Percentiles rank a stretch among this genome's conserved stretches.
phyloP scores from a whole-genome alignment of 2,888 invertebrate genomes.

The Coremacera marginata region DNA sequence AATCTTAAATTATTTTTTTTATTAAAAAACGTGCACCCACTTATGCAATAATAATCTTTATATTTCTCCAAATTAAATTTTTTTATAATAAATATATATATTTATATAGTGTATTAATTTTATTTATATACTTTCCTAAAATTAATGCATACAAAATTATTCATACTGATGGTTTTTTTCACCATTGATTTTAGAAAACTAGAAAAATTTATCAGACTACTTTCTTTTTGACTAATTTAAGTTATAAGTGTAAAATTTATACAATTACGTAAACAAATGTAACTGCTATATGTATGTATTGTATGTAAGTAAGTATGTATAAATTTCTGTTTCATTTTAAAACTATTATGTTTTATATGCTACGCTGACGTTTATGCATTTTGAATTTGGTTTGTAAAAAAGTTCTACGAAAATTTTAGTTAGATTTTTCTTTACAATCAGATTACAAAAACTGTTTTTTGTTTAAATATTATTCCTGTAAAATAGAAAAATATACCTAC shows the following conservation, averaged over 20 bases:
- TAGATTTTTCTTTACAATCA: conserved; percentile 32
- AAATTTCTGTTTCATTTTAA: conserved; percentile 14
- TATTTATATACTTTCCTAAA: background rate
- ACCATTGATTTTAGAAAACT: conserved; percentile 2
- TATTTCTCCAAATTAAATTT: background rate
- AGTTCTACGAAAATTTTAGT: conserved; percentile 31
- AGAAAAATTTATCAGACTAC: conserved; percentile 33
- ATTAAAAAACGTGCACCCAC: conserved; percentile 19
- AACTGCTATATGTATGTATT: conserved; percentile 24
- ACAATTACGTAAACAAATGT: conserved; percentile 10
- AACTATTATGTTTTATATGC: conserved; percentile 32
- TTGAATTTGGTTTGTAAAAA: conserved; percentile 21
- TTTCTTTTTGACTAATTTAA: conserved; percentile 46
- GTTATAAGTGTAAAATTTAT: conserved; percentile 37
- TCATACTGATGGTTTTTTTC: conserved; percentile 11
- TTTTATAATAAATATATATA: background rate
- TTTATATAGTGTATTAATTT: background rate
- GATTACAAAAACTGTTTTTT: conserved; percentile 28
- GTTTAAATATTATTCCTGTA: conserved; percentile 24
- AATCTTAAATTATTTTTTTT: conserved; percentile 16
- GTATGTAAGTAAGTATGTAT: conserved; percentile 33
- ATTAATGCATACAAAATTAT: conserved; percentile 19
- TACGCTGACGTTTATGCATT: conserved; percentile 24
- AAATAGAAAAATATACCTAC: conserved; percentile 40
- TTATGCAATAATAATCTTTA: background rate